Percentiles rank a stretch among this genome's conserved stretches.
phyloP scores from a whole-genome alignment of 1,140 invertebrate species.

The Euwallacea fornicatus region DNA sequence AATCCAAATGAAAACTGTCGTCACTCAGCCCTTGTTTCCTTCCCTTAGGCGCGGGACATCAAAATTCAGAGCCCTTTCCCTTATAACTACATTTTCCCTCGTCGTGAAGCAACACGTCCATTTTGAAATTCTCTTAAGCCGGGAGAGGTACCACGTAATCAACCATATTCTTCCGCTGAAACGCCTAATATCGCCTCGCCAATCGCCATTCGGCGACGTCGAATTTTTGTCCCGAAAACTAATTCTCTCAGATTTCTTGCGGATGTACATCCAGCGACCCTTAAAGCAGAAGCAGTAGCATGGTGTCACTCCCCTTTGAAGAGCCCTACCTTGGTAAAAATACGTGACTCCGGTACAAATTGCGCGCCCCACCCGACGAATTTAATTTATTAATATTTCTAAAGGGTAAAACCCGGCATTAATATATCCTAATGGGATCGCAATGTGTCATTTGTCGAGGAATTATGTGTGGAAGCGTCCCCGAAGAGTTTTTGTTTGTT shows the following conservation, averaged over 20 bases:
- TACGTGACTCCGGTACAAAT: conserved; percentile 31
- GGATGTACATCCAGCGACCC: not conserved
- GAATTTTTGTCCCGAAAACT: too few species aligned
- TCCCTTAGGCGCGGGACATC: conserved; percentile 17
- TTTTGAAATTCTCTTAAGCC: not conserved
- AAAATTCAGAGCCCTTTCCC: conserved; percentile 23
- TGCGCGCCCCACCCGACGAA: conserved; percentile 15
- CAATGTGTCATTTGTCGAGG: conserved; percentile 15
- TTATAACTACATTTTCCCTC: conserved; percentile 27
- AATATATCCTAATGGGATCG: conserved; percentile 23
- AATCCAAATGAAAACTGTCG: conserved; percentile 29
- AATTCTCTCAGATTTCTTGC: too few species aligned
- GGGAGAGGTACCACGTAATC: too few species aligned
- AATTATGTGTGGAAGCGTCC: not conserved
- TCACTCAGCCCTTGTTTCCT: conserved; percentile 9
- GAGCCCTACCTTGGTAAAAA: conserved; percentile 20
- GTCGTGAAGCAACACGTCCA: conserved; percentile 16
- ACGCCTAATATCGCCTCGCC: too few species aligned
- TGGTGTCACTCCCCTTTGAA: not conserved
- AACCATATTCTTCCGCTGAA: too few species aligned
- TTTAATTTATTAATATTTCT: conserved; percentile 33
- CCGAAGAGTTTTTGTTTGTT: too few species aligned
- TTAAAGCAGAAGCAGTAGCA: not conserved
- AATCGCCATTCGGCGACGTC: too few species aligned
- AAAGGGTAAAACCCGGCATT: conserved; percentile 22